Evolutionary conservation across 2,888 invertebrate genomes (phyloP), one percentile per base, ranked within the genome.

Genomic region (Drosophila emarginata): DNA sequence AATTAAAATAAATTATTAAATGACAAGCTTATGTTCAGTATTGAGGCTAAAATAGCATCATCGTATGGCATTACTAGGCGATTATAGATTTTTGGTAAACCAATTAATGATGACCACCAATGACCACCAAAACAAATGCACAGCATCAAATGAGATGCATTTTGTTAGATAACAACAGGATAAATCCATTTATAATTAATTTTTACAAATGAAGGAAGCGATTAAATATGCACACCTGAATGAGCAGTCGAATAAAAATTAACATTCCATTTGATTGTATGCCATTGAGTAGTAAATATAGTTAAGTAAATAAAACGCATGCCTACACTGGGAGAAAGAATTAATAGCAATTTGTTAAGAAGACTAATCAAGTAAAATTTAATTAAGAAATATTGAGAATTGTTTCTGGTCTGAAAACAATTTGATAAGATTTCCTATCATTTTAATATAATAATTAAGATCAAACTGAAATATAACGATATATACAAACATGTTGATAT

Each of bases 181-280:
- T 59, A 64, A 74, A 68, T 74, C 74, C 73, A 74, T 74, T 74
- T 74, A 68, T 68, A 74, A 74, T 74, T 74, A 74, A 74, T 74
- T 74, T 61, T 61, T 61, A 61, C 64, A 68, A 74, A 74, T 68
- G 74, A 64, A 59, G 52, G 73, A 23, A 14, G 59, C 74, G 67
- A 72, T 72, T 72, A 67, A 72, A 72, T 67, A 67, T 72, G 74
- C 63, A 28, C 65, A 65, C 50, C 60, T 72, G 37, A 53, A 45
- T 72, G 40, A 52, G 64, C 54, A 45, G 40, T 51, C 28, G 21
- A 45, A 28, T 40, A 12, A 28, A 53, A 39, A 61, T 18, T 12
- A 32, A 36, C 36, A 36, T 36, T 14, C 7, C n/a, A 28, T 40
- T 23, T 14, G 14, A 61, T 61, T 40, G 39, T 32, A 61, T 7